phyloP scores from a whole-genome alignment of 2,797 vertebrate genomes.

The Pteropus rufus region DNA sequence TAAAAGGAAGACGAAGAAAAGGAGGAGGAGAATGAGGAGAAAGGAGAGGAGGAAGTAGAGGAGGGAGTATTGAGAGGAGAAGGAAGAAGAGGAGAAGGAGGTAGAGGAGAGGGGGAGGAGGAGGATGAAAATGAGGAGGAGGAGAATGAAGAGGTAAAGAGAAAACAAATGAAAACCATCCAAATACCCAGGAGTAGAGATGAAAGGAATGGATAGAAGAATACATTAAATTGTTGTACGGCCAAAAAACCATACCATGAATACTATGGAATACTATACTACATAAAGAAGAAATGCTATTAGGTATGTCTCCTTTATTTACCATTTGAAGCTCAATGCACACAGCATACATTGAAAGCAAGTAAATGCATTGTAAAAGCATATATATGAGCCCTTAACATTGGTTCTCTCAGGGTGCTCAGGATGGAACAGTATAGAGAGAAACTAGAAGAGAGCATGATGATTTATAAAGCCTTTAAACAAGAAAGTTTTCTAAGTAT shows the following conservation, averaged over 20 bases:
- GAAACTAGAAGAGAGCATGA: not conserved
- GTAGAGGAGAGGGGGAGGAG: not conserved
- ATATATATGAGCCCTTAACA: accelerated
- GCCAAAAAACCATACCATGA: not conserved
- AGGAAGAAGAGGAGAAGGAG: not conserved
- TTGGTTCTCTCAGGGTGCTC: not conserved
- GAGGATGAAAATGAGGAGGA: not conserved
- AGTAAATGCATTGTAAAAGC: no score
- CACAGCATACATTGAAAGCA: not conserved
- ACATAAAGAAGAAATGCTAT: not conserved
- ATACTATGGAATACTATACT: not conserved
- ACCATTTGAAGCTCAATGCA: not conserved
- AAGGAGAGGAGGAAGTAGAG: no score
- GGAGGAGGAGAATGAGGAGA: not conserved
- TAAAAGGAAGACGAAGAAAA: not conserved
- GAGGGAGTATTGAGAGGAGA: no score
- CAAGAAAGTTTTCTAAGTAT: not conserved
- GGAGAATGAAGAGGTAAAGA: not conserved
- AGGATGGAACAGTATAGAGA: accelerated
- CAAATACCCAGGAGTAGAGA: not conserved
- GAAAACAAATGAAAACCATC: not conserved
- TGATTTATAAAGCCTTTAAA: not conserved
- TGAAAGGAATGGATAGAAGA: no score
- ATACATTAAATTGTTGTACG: not conserved
- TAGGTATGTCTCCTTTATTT: not conserved